Percentiles rank a stretch among this genome's conserved stretches.
Evolutionary conservation across 2,888 invertebrate genomes (phyloP).

Genomic region (Cosmorhoe ocellata): DNA sequence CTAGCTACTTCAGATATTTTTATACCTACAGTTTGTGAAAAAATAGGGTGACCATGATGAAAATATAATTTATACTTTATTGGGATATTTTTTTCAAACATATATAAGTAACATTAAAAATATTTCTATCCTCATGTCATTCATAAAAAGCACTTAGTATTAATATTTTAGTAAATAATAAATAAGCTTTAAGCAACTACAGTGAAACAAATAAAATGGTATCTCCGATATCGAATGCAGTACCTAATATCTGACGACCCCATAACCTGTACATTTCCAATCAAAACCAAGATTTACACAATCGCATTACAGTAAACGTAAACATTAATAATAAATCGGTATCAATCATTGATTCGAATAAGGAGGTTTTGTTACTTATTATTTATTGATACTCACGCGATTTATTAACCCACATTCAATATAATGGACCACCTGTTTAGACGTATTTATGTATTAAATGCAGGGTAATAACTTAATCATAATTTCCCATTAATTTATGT

Average conservation of each 20-base stretch:
- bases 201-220: neutral
- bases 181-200: no score
- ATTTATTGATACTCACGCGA: neutral
- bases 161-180: no score
- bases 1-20: no score
- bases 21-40: no score
- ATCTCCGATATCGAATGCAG: conserved; percentile 3
- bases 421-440: conserved; percentile 6
- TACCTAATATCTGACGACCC: conserved; percentile 22
- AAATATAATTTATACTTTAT: no score
- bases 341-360: conserved; percentile 7
- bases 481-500: conserved; percentile 13
- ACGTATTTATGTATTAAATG: neutral
- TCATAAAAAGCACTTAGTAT: no score
- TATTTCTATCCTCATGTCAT: no score
- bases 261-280: conserved; percentile 39
- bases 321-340: conserved; percentile 1
- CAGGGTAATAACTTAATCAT: neutral
- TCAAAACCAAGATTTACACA: conserved; percentile 18
- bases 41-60: no score
- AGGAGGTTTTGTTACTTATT: conserved; percentile 1
- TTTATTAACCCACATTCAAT: conserved; percentile 3
- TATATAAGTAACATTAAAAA: no score
- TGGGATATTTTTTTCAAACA: no score
- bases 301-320: neutral